Percentiles rank a stretch among this genome's conserved stretches.
These are phyloP conservation scores for Cepphus grylle DNA, from an alignment of 2,113 vertebrate species.

Conservation along the genomic window DNA sequence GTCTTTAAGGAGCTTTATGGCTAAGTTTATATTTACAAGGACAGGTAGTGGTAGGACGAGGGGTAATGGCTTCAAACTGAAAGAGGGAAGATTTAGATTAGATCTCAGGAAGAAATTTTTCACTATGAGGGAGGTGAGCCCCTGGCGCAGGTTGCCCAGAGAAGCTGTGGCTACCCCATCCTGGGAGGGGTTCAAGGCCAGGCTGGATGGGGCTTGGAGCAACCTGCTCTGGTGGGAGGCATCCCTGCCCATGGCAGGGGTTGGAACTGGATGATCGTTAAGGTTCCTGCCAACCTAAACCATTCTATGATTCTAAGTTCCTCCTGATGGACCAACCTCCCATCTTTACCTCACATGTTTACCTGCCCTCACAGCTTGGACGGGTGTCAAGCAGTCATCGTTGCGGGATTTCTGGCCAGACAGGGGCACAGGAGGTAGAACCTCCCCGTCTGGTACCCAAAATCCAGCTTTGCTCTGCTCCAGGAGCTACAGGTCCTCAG, in stretches of 20 bases:
- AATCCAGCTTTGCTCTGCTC: background rate
- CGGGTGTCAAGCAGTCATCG: background rate
- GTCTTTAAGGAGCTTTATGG: background rate
- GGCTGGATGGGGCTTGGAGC: background rate
- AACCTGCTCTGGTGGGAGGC: background rate
- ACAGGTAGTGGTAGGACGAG: background rate
- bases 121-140: background rate
- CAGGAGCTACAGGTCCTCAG: background rate
- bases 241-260: background rate
- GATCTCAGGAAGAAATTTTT: background rate
- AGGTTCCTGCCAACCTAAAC: background rate
- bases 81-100: background rate
- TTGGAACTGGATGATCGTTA: background rate
- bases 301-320: background rate
- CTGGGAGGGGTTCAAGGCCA: background rate
- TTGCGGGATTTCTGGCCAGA: background rate
- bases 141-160: too few relatives aligned
- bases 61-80: background rate
- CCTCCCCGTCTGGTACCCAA: background rate
- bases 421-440: background rate
- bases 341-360: background rate
- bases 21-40: background rate
- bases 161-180: background rate
- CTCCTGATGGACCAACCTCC: too few relatives aligned
- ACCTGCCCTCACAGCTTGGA: background rate